These are phyloP conservation scores for Coleophora deauratella DNA, from an alignment of 2,888 invertebrate species.

Conservation along the genomic window DNA sequence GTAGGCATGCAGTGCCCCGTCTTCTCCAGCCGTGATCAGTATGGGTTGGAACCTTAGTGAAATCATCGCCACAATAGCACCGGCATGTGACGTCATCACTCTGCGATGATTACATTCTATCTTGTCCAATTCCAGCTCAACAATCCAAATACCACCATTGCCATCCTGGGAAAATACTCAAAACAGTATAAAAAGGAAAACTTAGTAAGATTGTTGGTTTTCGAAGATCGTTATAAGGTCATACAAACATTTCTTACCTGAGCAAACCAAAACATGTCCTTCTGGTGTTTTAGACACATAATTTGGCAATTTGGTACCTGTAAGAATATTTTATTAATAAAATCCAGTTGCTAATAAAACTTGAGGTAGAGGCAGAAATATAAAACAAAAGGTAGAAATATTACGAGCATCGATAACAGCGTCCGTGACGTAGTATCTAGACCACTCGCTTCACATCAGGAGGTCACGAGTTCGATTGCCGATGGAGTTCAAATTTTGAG, in stretches of 20 bases:
- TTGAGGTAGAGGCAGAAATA: too few species aligned
- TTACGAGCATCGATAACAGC: too few species aligned
- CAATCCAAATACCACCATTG: conserved; percentile 81
- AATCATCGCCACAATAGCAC: conserved; percentile 79
- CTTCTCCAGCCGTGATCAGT: conserved; percentile 81
- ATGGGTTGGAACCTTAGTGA: conserved; percentile 80
- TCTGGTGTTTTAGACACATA: conserved; percentile 60
- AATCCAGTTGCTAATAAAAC: too few species aligned
- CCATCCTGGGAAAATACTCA: conserved; percentile 78
- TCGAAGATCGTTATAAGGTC: too few species aligned
- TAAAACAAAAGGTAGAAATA: too few species aligned
- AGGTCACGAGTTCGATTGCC: too few species aligned
- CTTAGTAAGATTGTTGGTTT: conserved; percentile 1
- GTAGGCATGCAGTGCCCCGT: conserved; percentile 83
- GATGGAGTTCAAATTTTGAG: too few species aligned
- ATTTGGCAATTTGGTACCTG: conserved; percentile 63
- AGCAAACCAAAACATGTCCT: conserved; percentile 79
- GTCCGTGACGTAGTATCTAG: too few species aligned
- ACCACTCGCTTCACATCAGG: too few species aligned
- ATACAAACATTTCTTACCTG: conserved; percentile 75
- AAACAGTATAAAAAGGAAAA: background rate
- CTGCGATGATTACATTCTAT: conserved; percentile 51
- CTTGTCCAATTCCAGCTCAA: conserved; percentile 61
- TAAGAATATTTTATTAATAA: conserved; percentile 10
- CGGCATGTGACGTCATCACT: conserved; percentile 83